Conservation (phyloP, 30 jellyfish, hydroid and myxozoan species). For the Turritopsis rubra region DNA sequence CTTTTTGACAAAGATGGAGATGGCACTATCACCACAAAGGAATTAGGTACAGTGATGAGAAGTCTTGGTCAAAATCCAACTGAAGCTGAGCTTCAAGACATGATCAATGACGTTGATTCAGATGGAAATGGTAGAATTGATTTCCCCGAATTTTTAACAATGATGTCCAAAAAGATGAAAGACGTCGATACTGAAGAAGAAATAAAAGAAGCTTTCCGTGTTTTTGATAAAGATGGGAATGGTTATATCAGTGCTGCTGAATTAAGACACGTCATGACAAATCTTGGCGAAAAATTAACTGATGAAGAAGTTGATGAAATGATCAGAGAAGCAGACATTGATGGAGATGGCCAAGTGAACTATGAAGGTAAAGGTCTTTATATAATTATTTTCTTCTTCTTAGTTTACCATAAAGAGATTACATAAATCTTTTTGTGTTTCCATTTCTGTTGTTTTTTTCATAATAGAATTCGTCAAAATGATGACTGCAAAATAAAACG, state of each 20-base stretch:
- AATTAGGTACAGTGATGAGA: slow-evolving; percentile 81
- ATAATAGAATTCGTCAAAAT: background rate
- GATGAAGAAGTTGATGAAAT: slow-evolving; percentile 80
- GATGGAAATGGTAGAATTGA: slow-evolving; percentile 81
- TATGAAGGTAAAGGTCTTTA: slow-evolving; percentile 45
- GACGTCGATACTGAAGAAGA: slow-evolving; percentile 67
- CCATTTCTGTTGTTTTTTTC: no score
- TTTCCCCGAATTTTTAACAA: slow-evolving; percentile 58
- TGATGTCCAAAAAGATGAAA: slow-evolving; percentile 64
- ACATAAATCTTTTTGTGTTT: background rate
- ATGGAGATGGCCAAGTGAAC: slow-evolving; percentile 75
- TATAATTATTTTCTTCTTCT: no score
- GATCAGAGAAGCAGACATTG: slow-evolving; percentile 79
- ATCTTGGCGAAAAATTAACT: slow-evolving; percentile 72
- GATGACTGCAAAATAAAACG: background rate
- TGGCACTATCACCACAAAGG: slow-evolving; percentile 84
- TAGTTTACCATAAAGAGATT: background rate
- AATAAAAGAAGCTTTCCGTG: slow-evolving; percentile 71
- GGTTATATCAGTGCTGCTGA: slow-evolving; percentile 76
- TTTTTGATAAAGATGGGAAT: slow-evolving; percentile 76
- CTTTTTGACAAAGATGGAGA: slow-evolving; percentile 85
- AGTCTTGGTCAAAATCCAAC: slow-evolving; percentile 91
- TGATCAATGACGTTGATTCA: slow-evolving; percentile 87
- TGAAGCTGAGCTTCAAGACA: slow-evolving; percentile 74
- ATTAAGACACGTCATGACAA: slow-evolving; percentile 69